Percentiles rank a stretch among this genome's conserved stretches.
phyloP scores from a whole-genome alignment of 2,797 vertebrate genomes.

The Danio jaintianensis region DNA sequence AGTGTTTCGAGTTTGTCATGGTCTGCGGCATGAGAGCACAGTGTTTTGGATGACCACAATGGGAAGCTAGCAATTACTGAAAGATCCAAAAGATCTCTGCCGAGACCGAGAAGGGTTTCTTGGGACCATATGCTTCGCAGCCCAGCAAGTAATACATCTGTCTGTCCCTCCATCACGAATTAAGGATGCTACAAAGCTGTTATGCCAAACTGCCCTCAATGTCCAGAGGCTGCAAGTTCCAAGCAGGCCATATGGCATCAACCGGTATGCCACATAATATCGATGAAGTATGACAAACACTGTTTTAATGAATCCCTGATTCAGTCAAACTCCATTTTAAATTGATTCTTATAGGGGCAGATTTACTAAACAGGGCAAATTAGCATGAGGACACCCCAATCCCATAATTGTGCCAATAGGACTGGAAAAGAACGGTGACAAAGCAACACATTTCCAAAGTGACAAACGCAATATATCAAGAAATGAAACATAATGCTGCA shows the following conservation, averaged over 20 bases:
- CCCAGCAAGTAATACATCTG: slow-evolving; percentile 38
- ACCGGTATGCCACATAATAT: not conserved
- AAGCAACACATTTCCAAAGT: too few relatives aligned
- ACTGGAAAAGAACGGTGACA: too few relatives aligned
- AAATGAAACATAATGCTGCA: too few relatives aligned
- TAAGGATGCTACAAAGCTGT: slow-evolving; percentile 16
- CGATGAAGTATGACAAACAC: not conserved
- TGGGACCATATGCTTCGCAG: slow-evolving; percentile 19
- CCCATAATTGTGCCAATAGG: too few relatives aligned
- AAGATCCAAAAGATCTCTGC: slow-evolving; percentile 3
- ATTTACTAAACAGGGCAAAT: too few relatives aligned
- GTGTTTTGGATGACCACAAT: slow-evolving; percentile 24
- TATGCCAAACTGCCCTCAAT: slow-evolving; percentile 6
- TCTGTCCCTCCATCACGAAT: slow-evolving; percentile 17
- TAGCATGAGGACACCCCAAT: too few relatives aligned
- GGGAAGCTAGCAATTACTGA: slow-evolving; percentile 19
- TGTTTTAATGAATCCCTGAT: not conserved
- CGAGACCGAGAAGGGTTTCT: not conserved
- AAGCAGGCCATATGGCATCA: slow-evolving; percentile 19
- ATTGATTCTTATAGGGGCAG: too few relatives aligned
- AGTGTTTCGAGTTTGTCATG: not conserved
- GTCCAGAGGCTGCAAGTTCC: slow-evolving; percentile 23
- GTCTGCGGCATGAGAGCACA: slow-evolving; percentile 1
- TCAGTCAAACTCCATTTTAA: not conserved
- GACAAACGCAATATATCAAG: too few relatives aligned